phyloP scores from a whole-genome alignment of 2,888 invertebrate species.

The Ophion slaviceki region DNA sequence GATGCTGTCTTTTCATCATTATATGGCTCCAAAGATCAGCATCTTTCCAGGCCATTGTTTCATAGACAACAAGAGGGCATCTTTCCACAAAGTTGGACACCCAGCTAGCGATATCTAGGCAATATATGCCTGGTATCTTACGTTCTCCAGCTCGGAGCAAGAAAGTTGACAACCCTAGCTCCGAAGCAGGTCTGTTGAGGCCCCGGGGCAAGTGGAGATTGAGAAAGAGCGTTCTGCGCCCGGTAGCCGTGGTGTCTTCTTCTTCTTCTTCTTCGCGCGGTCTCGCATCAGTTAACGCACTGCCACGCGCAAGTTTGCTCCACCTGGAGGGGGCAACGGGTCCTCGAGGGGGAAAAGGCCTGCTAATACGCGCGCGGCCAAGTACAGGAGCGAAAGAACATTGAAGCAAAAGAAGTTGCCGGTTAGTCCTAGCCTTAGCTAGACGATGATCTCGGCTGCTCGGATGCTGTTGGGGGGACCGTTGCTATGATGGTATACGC shows the following conservation, averaged over 20 bases:
- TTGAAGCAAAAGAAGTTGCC: constrained; percentile 31
- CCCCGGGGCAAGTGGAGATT: neutral
- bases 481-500: constrained; percentile 3
- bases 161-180: constrained; percentile 15
- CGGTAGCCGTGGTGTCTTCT: constrained; percentile 30
- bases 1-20: no score
- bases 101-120: no score
- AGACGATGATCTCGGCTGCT: constrained; percentile 24
- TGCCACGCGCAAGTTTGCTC: constrained; percentile 61
- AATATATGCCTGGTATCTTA: no score
- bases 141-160: neutral
- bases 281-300: constrained; percentile 55
- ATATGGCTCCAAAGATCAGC: no score
- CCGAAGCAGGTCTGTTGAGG: neutral
- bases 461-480: neutral
- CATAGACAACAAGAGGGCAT: no score
- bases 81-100: no score
- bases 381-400: constrained; percentile 31
- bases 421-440: constrained; percentile 14
- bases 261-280: constrained; percentile 38
- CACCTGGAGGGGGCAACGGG: constrained; percentile 20
- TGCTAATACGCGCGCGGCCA: neutral
- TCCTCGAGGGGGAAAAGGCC: constrained; percentile 13
- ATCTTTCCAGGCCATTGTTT: no score
- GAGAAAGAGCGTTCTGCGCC: constrained; percentile 20